Conservation (phyloP, 2,797 vertebrate species). For the Antrozous pallidus region DNA sequence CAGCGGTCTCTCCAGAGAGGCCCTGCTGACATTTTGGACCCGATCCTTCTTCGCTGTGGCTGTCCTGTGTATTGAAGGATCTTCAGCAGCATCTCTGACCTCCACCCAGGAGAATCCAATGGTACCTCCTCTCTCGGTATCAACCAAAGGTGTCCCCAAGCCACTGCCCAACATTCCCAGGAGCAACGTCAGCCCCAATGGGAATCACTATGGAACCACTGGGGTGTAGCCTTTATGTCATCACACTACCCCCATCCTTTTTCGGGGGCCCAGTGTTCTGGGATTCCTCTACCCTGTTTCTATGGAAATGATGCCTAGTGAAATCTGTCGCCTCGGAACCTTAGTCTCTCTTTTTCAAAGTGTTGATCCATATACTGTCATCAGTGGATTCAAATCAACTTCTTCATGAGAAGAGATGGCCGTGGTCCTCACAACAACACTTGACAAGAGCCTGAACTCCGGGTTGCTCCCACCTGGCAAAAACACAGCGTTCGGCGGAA, state of each 20-base stretch:
- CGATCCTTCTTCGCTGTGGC: neutral
- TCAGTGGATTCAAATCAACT: neutral
- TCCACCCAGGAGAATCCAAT: neutral
- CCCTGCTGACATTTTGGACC: neutral
- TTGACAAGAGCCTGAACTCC: neutral
- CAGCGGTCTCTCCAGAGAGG: neutral
- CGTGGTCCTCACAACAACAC: no score
- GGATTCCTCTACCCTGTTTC: neutral
- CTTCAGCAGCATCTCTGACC: neutral
- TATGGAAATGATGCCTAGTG: neutral
- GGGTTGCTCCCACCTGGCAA: neutral
- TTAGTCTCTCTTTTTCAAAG: neutral
- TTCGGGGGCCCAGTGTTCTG: neutral
- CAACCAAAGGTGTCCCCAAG: neutral
- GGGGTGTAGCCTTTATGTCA: neutral
- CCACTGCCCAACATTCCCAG: neutral
- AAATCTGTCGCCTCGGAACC: neutral
- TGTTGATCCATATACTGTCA: neutral
- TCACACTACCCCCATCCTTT: neutral
- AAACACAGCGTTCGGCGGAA: neutral
- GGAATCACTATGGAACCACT: neutral
- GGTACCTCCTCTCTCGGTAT: neutral
- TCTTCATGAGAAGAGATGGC: neutral
- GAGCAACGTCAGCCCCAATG: neutral
- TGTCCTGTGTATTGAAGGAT: neutral